phyloP scores from a whole-genome alignment of 2,113 vertebrate species.

The Epinephelus cyanopodus region DNA sequence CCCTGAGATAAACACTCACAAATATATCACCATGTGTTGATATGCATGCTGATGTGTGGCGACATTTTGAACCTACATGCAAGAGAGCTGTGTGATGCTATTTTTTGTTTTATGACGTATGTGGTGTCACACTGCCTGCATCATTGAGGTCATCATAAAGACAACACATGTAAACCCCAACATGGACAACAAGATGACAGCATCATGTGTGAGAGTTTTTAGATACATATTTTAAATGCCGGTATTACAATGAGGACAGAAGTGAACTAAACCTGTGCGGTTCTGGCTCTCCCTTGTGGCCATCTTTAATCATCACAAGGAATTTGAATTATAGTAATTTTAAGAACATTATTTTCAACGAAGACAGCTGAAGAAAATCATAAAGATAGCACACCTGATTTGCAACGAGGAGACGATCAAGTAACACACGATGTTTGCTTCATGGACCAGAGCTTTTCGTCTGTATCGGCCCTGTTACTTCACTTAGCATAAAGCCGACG shows the following conservation, averaged over 20 bases:
- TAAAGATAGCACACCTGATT: accelerated
- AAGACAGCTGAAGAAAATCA: background rate
- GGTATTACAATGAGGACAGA: background rate
- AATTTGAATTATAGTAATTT: accelerated
- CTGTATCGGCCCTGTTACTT: background rate
- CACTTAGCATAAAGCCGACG: background rate
- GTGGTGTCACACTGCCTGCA: too few species aligned
- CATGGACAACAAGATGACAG: background rate
- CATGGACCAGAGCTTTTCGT: background rate
- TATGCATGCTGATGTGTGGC: background rate
- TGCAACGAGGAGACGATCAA: background rate
- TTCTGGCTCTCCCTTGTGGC: constrained; percentile 51
- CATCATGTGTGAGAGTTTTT: background rate
- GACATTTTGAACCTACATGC: background rate
- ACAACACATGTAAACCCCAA: background rate
- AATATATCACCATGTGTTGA: background rate
- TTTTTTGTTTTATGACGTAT: too few species aligned
- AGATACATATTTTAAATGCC: background rate
- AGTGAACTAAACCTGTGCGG: background rate
- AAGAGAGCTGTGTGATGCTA: too few species aligned
- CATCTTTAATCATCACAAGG: background rate
- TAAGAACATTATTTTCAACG: background rate
- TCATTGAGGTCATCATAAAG: background rate
- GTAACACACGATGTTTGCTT: accelerated
- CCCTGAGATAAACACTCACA: background rate